A percentile compares a stretch with the other conserved stretches of the same genome.
These are phyloP conservation scores for Meandrina meandrites DNA, from an alignment of 92 coral and sea anemone species.

Conservation along the genomic window DNA sequence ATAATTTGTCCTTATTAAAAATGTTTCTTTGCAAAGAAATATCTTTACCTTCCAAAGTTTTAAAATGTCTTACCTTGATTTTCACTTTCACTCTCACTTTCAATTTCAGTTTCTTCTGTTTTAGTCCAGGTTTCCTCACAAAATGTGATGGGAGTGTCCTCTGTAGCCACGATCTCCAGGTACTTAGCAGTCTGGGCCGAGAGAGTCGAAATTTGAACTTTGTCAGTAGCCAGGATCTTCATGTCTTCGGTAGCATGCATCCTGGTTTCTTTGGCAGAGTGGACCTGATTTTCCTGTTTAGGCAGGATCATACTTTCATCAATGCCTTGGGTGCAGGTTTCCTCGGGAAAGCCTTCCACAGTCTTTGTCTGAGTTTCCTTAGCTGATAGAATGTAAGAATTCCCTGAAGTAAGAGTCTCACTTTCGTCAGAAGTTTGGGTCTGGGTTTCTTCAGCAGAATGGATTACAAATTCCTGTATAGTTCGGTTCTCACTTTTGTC, in stretches of 20 bases:
- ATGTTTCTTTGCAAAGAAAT: no score
- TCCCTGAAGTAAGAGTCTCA: neutral
- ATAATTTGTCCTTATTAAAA: no score
- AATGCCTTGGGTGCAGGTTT: no score
- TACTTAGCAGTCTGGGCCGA: neutral
- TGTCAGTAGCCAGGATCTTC: neutral
- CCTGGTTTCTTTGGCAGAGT: neutral
- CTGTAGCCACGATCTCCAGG: neutral
- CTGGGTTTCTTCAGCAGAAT: neutral
- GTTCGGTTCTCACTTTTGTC: no score
- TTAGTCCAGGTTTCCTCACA: neutral
- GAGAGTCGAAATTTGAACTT: neutral
- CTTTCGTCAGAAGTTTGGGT: neutral
- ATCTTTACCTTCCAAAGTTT: no score
- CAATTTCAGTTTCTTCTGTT: no score
- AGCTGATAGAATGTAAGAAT: neutral
- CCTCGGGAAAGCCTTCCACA: neutral
- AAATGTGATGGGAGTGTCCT: neutral
- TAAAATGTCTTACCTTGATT: no score
- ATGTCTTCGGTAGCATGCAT: neutral
- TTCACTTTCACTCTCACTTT: no score
- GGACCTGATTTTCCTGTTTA: neutral
- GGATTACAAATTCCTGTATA: no score
- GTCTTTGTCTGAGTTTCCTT: neutral
- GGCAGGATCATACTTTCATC: neutral